A percentile compares a stretch with the other conserved stretches of the same genome.
Evolutionary conservation across 1,140 invertebrate genomes (phyloP).

Genomic region (Acromyrmex charruanus): DNA sequence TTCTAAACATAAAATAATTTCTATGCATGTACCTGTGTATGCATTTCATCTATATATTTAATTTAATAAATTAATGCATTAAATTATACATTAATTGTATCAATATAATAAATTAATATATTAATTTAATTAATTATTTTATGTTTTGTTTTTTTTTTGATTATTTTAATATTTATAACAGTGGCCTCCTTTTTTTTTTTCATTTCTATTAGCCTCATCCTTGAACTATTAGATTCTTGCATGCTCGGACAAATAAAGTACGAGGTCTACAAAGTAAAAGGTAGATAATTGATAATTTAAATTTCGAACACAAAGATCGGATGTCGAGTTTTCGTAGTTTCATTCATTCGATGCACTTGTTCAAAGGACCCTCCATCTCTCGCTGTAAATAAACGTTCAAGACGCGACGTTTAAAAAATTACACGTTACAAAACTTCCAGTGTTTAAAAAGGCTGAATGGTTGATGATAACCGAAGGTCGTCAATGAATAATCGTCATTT

Average conservation of each 20-base stretch:
- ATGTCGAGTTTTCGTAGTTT: not conserved
- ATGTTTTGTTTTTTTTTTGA: not conserved
- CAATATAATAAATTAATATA: not conserved
- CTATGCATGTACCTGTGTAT: no score
- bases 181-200: not conserved
- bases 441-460: not conserved
- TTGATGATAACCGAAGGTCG: conserved; percentile 34
- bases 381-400: not conserved
- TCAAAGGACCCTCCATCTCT: conserved; percentile 3
- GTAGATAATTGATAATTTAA: no score
- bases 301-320: conserved; percentile 38
- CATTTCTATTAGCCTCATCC: conserved; percentile 16
- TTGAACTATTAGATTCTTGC: conserved; percentile 36
- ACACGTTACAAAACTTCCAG: conserved; percentile 17
- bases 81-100: not conserved
- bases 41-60: not conserved
- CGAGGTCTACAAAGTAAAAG: conserved; percentile 40
- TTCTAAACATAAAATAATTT: not conserved
- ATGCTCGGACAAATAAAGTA: conserved; percentile 32
- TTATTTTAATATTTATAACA: not conserved
- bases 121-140: conserved; percentile 13
- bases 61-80: conserved; percentile 1
- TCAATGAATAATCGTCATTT: conserved; percentile 38
- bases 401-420: conserved; percentile 42
- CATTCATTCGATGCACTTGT: not conserved